A percentile compares a stretch with the other conserved stretches of the same genome.
phyloP scores from a whole-genome alignment of 2,888 invertebrate genomes.

The Mechanitis mazaeus region DNA sequence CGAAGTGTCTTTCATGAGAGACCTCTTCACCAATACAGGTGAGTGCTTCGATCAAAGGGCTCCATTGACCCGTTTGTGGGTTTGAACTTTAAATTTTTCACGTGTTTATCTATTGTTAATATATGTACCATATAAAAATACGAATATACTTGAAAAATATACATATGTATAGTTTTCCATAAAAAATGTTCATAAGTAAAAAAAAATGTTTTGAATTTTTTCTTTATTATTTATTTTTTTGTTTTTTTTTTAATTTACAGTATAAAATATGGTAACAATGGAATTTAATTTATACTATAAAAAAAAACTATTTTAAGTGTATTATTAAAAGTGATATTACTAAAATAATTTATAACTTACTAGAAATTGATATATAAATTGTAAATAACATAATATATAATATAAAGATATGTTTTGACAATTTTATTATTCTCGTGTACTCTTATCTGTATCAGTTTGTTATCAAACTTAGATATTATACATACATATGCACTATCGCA shows the following conservation, averaged over 20 bases:
- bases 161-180: too few species aligned
- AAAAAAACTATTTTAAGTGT: too few species aligned
- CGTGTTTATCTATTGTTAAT: conserved; percentile 14
- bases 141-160: not conserved
- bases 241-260: too few species aligned
- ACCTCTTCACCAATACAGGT: conserved; percentile 60
- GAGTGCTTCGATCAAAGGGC: conserved; percentile 67
- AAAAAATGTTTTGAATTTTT: too few species aligned
- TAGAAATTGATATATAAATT: too few species aligned
- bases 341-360: too few species aligned
- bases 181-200: too few species aligned
- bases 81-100: conserved; percentile 44
- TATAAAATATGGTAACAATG: too few species aligned
- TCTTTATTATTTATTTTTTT: too few species aligned
- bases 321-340: too few species aligned
- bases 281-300: too few species aligned
- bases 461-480: conserved; percentile 18
- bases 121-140: conserved; percentile 10
- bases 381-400: too few species aligned
- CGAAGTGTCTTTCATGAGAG: conserved; percentile 64
- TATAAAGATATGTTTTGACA: not conserved
- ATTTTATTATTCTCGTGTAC: conserved; percentile 1
- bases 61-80: conserved; percentile 66
- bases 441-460: conserved; percentile 4
- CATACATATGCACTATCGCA: conserved; percentile 32